Percentiles rank a stretch among this genome's conserved stretches.
Conservation (phyloP, 2,888 invertebrate species). For the Seladonia tumulorum region DNA sequence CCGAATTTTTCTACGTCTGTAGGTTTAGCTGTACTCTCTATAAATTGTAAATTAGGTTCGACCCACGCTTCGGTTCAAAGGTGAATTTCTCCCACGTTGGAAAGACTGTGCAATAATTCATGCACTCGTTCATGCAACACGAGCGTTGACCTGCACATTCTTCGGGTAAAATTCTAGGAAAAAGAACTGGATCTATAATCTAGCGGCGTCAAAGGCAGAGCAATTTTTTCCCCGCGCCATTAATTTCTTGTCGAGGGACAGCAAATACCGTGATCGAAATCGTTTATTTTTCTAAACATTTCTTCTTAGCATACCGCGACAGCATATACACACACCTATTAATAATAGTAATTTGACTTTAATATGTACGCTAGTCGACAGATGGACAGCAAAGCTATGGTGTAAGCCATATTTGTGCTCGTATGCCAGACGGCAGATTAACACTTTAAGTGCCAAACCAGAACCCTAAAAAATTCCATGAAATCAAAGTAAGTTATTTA, state of each 20-base stretch:
- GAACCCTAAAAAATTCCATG: too few relatives aligned
- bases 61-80: too few relatives aligned
- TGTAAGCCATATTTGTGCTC: too few relatives aligned
- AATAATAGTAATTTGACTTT: neutral
- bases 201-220: neutral
- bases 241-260: neutral
- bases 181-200: neutral
- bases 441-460: too few relatives aligned
- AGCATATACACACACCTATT: neutral
- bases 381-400: neutral
- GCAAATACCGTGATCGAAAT: neutral
- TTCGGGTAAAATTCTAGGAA: neutral
- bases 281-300: neutral
- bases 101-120: neutral
- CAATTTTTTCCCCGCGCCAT: neutral
- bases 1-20: neutral
- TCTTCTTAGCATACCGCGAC: neutral
- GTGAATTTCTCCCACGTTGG: too few relatives aligned
- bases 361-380: neutral
- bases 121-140: neutral
- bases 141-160: neutral
- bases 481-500: too few relatives aligned
- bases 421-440: neutral
- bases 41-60: too few relatives aligned
- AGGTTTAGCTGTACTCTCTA: too few relatives aligned